Conservation (phyloP, 1,140 invertebrate genomes). For the Acyrthosiphon pisum region DNA sequence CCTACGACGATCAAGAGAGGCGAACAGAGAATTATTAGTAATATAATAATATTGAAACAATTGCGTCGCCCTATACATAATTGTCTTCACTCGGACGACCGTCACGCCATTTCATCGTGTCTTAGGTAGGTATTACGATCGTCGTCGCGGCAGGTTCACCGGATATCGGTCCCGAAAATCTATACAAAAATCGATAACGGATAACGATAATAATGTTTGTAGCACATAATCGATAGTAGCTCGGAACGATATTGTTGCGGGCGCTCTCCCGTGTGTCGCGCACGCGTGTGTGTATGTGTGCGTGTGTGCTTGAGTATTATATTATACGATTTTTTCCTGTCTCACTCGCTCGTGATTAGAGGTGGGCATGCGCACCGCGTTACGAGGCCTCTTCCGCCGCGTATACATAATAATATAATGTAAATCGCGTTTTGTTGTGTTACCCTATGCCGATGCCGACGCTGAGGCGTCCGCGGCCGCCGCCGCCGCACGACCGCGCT, state of each 20-base stretch:
- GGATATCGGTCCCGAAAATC: not conserved
- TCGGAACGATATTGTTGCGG: not conserved
- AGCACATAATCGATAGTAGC: constrained; percentile 1
- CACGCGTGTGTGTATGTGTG: not conserved
- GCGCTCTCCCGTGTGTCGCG: not conserved
- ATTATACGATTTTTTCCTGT: constrained; percentile 6
- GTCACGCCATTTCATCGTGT: not conserved
- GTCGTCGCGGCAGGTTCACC: not conserved
- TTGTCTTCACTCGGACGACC: not conserved
- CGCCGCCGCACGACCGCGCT: constrained; percentile 29
- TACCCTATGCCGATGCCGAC: constrained; percentile 2
- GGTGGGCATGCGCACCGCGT: constrained; percentile 25
- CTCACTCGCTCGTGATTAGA: not conserved
- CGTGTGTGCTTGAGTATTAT: not conserved
- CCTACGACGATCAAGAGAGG: not conserved
- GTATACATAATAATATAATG: constrained; percentile 1
- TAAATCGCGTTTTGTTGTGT: constrained; percentile 43
- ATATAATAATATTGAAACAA: not conserved
- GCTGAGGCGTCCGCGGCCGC: not conserved
- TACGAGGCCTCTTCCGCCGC: not conserved
- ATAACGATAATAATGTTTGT: not conserved
- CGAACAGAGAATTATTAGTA: not conserved
- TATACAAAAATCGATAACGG: constrained; percentile 23
- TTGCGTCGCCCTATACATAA: not conserved
- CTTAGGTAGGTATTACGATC: not conserved